A percentile compares a stretch with the other conserved stretches of the same genome.
Conservation (phyloP, 2,113 vertebrate species). For the Misgurnus anguillicaudatus region DNA sequence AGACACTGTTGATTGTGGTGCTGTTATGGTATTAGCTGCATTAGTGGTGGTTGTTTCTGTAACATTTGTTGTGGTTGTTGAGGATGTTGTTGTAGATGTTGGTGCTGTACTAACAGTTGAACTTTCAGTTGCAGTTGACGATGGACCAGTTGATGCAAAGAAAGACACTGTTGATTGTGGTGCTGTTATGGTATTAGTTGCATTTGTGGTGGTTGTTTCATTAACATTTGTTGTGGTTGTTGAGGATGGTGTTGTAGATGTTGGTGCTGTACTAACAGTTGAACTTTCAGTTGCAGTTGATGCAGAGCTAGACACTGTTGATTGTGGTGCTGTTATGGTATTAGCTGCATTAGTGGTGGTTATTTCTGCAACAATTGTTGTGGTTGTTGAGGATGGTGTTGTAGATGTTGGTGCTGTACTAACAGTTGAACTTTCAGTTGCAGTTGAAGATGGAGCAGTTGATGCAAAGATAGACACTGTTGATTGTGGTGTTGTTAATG, state of each 20-base stretch:
- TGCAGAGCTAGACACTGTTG: neutral
- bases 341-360: neutral
- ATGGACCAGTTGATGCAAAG: neutral
- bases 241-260: neutral
- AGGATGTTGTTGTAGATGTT: too few species aligned
- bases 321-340: neutral
- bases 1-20: too few species aligned
- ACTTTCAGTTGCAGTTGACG: neutral
- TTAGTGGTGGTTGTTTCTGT: too few species aligned
- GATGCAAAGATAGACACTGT: neutral
- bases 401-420: neutral
- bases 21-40: too few species aligned
- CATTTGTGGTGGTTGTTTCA: neutral
- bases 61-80: too few species aligned
- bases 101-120: neutral
- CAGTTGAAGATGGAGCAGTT: neutral
- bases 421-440: neutral
- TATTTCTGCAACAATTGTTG: neutral
- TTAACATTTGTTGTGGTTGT: neutral
- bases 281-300: neutral
- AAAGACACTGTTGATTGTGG: neutral
- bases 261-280: neutral
- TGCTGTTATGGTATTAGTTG: neutral
- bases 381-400: neutral
- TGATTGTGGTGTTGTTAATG: neutral